These are phyloP conservation scores for Mormyrus lacerda DNA, from an alignment of 2,113 vertebrate genomes.

Conservation along the genomic window DNA sequence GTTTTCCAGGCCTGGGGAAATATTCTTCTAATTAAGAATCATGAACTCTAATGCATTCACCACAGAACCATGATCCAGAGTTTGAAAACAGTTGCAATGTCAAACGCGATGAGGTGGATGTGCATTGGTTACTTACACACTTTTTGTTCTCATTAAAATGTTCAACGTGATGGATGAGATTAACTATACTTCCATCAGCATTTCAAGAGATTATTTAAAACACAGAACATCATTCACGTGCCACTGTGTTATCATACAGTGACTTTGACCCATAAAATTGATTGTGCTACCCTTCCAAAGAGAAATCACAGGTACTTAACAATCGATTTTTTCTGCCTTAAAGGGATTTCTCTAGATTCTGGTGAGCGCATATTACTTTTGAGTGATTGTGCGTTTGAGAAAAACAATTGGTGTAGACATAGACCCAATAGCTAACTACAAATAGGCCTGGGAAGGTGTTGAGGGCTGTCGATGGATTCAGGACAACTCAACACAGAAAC, in stretches of 20 bases:
- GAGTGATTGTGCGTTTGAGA: neutral
- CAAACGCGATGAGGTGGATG: neutral
- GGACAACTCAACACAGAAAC: neutral
- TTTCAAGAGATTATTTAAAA: neutral
- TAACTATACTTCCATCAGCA: neutral
- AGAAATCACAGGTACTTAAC: neutral
- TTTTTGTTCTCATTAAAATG: conserved; percentile 7
- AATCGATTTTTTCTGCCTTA: neutral
- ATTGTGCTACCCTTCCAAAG: neutral
- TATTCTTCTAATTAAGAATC: conserved; percentile 46
- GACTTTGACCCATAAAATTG: neutral
- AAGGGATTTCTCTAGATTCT: neutral
- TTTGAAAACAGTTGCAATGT: neutral
- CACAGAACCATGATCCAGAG: conserved; percentile 23
- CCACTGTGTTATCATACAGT: neutral
- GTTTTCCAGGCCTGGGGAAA: conserved; percentile 28
- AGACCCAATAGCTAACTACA: neutral
- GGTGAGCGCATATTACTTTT: neutral
- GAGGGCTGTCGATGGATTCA: neutral
- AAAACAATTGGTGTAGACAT: neutral
- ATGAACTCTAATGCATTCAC: conserved; percentile 29
- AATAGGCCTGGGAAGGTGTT: neutral
- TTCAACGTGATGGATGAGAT: neutral
- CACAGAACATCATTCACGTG: neutral
- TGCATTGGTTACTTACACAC: neutral